Evolutionary conservation across 2,113 vertebrate genomes (phyloP).

Genomic region (Phocoena phocoena): DNA sequence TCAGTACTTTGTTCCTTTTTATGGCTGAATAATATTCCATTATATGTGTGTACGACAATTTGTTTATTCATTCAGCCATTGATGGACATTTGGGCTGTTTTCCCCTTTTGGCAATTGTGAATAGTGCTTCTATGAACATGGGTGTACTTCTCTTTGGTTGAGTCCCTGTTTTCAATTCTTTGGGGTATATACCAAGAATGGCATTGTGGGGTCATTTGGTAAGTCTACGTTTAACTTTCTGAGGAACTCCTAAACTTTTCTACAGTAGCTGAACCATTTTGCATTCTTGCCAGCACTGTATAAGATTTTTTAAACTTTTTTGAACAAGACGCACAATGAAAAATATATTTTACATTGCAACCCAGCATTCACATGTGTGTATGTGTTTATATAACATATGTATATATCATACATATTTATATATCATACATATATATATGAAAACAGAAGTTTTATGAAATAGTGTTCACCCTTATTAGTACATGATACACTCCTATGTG

Average conservation of each 20-base stretch:
- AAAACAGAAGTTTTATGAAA: neutral
- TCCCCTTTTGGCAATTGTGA: neutral
- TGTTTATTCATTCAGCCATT: neutral
- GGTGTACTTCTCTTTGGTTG: neutral
- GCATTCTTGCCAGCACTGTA: neutral
- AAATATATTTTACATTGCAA: neutral
- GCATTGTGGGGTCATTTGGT: neutral
- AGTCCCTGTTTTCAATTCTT: neutral
- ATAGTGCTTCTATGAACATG: neutral
- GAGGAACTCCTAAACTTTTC: neutral
- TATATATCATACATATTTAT: neutral
- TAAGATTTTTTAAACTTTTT: neutral
- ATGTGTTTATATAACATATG: neutral
- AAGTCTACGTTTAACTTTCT: neutral
- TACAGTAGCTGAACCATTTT: neutral
- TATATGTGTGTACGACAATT: rapidly evolving
- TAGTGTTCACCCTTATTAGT: neutral
- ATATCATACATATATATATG: neutral
- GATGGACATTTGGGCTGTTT: neutral
- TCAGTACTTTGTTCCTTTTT: neutral
- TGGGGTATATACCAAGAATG: neutral
- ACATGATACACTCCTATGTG: neutral
- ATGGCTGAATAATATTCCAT: neutral
- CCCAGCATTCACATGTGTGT: neutral
- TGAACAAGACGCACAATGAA: neutral